These are phyloP conservation scores for Metacarcinus magister DNA, from an alignment of 2,888 invertebrate genomes.

Conservation along the genomic window DNA sequence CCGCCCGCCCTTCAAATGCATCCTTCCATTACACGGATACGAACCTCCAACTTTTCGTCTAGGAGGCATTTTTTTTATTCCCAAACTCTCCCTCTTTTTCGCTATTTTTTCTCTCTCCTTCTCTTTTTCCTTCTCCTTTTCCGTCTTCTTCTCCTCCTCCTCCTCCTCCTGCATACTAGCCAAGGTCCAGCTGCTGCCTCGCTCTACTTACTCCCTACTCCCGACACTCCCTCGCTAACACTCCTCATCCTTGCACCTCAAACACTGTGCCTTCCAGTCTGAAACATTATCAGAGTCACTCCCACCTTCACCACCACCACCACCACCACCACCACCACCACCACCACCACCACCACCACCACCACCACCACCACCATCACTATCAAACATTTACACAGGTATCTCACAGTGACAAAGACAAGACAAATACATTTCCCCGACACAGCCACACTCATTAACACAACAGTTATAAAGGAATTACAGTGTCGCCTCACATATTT, in stretches of 20 bases:
- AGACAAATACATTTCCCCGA: slow-evolving; percentile 1
- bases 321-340: not conserved
- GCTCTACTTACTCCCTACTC: not conserved
- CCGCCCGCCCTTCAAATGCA: not conserved
- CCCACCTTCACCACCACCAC: not conserved
- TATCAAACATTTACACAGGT: not conserved
- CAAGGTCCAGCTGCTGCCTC: not conserved
- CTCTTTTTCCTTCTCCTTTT: not conserved
- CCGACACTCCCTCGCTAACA: not conserved
- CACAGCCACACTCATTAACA: not conserved
- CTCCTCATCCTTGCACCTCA: not conserved
- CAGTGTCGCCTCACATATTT: not conserved
- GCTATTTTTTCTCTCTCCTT: not conserved
- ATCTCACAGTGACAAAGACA: not conserved
- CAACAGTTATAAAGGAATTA: not conserved
- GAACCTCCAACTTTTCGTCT: not conserved
- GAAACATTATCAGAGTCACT: too few species aligned
- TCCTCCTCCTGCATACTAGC: too few species aligned
- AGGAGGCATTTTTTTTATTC: not conserved
- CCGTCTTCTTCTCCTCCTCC: not conserved
- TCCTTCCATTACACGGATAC: not conserved
- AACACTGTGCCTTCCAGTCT: not conserved
- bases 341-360: not conserved
- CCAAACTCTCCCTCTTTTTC: not conserved
- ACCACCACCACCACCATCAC: not conserved